Evolutionary conservation across 2,888 invertebrate genomes (phyloP).

Genomic region (Gymnosoma rotundatum): DNA sequence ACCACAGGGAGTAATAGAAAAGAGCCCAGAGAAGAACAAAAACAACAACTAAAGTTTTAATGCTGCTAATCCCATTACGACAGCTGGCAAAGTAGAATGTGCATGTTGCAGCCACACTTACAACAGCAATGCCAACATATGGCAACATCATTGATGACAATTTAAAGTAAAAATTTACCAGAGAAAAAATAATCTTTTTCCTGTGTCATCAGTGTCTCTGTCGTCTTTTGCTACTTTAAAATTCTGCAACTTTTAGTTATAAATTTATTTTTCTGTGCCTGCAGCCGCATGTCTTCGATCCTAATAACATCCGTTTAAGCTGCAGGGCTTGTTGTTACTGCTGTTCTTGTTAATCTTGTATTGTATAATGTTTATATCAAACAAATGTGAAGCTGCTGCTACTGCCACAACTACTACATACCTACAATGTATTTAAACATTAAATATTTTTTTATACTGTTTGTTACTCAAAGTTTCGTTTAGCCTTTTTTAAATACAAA

Average conservation of each 20-base stretch:
- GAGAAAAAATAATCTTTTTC: neutral
- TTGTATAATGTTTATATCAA: slow-evolving; percentile 35
- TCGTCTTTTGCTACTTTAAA: neutral
- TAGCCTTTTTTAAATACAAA: slow-evolving; percentile 12
- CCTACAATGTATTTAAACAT: slow-evolving; percentile 18
- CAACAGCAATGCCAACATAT: slow-evolving; percentile 47
- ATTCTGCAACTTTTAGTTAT: slow-evolving; percentile 17
- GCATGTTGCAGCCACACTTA: slow-evolving; percentile 48
- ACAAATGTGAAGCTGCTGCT: slow-evolving; percentile 11
- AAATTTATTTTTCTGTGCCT: neutral
- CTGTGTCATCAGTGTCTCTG: neutral
- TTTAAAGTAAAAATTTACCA: slow-evolving; percentile 55
- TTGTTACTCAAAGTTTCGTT: neutral
- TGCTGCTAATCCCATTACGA: slow-evolving; percentile 62
- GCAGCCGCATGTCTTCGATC: slow-evolving; percentile 68
- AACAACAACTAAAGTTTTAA: slow-evolving; percentile 48
- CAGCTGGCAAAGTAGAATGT: slow-evolving; percentile 52
- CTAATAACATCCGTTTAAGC: slow-evolving; percentile 72
- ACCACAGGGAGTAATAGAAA: neutral
- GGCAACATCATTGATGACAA: slow-evolving; percentile 59
- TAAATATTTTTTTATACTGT: neutral
- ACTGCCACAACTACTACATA: slow-evolving; percentile 43
- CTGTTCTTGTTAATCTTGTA: slow-evolving; percentile 11
- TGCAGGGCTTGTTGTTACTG: slow-evolving; percentile 54
- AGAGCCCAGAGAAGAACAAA: neutral